These are phyloP conservation scores for Bettongia penicillata DNA, from an alignment of 2,113 vertebrate genomes.

Conservation along the genomic window DNA sequence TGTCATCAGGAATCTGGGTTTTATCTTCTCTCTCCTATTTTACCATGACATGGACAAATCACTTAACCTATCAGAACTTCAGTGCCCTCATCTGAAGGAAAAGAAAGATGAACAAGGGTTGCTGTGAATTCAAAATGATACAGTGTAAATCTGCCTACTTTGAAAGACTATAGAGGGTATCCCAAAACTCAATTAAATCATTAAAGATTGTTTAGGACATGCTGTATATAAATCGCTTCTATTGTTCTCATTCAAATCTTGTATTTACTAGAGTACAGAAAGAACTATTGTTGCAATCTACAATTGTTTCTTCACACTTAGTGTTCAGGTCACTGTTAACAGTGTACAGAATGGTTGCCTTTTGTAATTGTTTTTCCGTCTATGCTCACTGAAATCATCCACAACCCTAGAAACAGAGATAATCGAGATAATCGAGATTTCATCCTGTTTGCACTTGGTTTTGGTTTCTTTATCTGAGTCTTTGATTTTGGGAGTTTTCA, in stretches of 20 bases:
- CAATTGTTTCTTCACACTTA: neutral
- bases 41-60: neutral
- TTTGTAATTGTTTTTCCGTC: neutral
- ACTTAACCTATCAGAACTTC: neutral
- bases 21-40: neutral
- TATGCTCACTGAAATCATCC: neutral
- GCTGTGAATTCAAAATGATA: neutral
- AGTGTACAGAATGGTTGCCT: neutral
- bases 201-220: neutral
- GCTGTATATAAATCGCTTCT: neutral
- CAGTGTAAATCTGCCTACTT: neutral
- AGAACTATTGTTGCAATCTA: neutral
- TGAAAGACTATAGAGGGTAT: neutral
- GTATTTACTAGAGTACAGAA: neutral
- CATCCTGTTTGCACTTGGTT: neutral
- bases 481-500: neutral
- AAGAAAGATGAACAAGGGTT: neutral
- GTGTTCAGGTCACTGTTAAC: neutral
- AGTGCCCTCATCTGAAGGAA: neutral
- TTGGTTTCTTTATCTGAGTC: neutral
- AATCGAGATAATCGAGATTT: neutral
- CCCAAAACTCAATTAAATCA: neutral
- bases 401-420: neutral
- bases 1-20: neutral
- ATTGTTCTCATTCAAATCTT: neutral